Percentiles rank a stretch among this genome's conserved stretches.
phyloP scores from a whole-genome alignment of 2,113 vertebrate species.

The Aphyosemion australe region DNA sequence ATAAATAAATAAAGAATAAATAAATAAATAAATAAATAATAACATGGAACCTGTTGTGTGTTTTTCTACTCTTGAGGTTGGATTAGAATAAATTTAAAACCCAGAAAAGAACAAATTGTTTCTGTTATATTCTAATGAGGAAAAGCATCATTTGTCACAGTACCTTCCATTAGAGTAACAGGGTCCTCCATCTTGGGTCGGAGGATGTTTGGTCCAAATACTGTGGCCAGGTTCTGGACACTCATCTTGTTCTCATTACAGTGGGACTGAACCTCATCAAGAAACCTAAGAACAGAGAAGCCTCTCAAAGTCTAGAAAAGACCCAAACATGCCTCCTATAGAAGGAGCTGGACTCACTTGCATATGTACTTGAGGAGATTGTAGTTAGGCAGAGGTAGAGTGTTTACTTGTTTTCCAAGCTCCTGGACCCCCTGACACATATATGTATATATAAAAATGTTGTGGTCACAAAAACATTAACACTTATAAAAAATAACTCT shows the following conservation, averaged over 20 bases:
- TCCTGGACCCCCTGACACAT: slow-evolving; percentile 87
- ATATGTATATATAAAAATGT: background rate
- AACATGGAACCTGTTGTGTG: too few relatives aligned
- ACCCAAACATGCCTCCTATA: background rate
- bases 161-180: slow-evolving; percentile 94
- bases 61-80: too few relatives aligned
- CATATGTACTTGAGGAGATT: slow-evolving; percentile 97
- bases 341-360: slow-evolving; percentile 83
- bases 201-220: slow-evolving; percentile 96
- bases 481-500: too few relatives aligned
- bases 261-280: slow-evolving; percentile 96
- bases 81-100: too few relatives aligned
- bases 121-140: too few relatives aligned
- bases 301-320: background rate
- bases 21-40: too few relatives aligned
- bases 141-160: too few relatives aligned
- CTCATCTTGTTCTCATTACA: slow-evolving; percentile 94
- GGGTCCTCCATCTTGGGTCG: slow-evolving; percentile 94
- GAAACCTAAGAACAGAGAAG: slow-evolving; percentile 81
- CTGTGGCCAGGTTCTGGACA: slow-evolving; percentile 94
- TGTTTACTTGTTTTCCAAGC: slow-evolving; percentile 87
- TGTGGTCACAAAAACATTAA: background rate
- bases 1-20: too few relatives aligned
- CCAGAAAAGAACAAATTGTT: too few relatives aligned
- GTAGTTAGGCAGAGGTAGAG: slow-evolving; percentile 92